Conservation (phyloP, 37 sponge, comb jelly and placozoan genomes). For the Amphimedon queenslandica region DNA sequence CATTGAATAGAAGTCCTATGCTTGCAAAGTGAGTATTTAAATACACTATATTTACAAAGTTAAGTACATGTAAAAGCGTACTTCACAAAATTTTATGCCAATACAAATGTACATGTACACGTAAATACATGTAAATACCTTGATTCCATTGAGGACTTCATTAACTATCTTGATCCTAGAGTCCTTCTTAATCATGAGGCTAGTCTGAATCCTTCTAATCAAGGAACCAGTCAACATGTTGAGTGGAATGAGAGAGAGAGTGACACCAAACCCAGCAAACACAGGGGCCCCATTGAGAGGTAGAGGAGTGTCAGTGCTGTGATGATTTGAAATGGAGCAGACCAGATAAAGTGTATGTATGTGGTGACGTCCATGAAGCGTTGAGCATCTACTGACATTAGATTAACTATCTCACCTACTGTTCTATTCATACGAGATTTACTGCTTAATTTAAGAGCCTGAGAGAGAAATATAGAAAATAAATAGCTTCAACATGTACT, state of each 20-base stretch:
- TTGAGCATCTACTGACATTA: constrained; percentile 97
- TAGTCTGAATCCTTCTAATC: constrained; percentile 50
- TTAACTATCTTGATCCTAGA: constrained; percentile 77
- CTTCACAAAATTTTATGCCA: no score
- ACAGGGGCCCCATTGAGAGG: constrained; percentile 62
- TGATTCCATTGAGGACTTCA: constrained; percentile 92
- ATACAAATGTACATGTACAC: no score
- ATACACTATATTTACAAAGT: no score
- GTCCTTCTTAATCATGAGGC: constrained; percentile 72
- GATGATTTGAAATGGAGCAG: constrained; percentile 81
- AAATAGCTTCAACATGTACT: no score
- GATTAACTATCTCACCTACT: no score
- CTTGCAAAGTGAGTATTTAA: no score
- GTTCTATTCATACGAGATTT: constrained; percentile 73
- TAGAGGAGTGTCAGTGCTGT: constrained; percentile 76
- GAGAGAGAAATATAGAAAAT: no score
- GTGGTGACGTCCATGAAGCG: constrained; percentile 83
- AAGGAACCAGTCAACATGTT: constrained; percentile 40
- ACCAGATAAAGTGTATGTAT: constrained; percentile 88
- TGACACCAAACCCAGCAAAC: constrained; percentile 84
- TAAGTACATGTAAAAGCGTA: no score
- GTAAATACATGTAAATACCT: constrained; percentile 16
- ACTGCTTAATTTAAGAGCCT: constrained; percentile 80
- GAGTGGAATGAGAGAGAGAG: constrained; percentile 76
- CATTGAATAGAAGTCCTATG: no score